A percentile compares a stretch with the other conserved stretches of the same genome.
Conservation (phyloP, 1,140 invertebrate genomes). For the Diploscapter pachys region DNA sequence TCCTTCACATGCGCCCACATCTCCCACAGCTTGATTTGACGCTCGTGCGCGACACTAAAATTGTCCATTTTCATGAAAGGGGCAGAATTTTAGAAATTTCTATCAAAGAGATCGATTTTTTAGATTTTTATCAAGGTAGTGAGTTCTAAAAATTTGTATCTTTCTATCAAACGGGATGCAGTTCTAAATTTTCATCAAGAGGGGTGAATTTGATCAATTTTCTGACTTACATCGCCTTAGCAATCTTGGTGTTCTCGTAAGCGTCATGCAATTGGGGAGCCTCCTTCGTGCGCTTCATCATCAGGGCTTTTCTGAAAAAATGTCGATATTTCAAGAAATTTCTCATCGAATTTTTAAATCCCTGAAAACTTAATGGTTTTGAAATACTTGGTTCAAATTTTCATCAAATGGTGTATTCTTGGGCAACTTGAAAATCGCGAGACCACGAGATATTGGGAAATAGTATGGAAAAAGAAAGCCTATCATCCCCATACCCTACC, state of each 20-base stretch:
- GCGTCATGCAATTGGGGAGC: conserved; percentile 41
- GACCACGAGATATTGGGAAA: too few species aligned
- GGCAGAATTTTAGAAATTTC: conserved; percentile 27
- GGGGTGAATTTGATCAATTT: too few species aligned
- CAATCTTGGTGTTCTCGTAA: conserved; percentile 47
- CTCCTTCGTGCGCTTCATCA: conserved; percentile 25
- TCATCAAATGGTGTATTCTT: too few species aligned
- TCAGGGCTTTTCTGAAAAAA: conserved; percentile 37
- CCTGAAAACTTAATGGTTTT: too few species aligned
- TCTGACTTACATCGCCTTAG: conserved; percentile 48
- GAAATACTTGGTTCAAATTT: too few species aligned
- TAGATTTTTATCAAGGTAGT: conserved; percentile 45
- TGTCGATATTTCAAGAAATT: too few species aligned
- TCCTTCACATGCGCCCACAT: conserved; percentile 38
- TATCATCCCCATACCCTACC: too few species aligned
- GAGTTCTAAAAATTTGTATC: not conserved
- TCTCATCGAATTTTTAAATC: too few species aligned
- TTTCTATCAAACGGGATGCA: not conserved
- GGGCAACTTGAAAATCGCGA: too few species aligned
- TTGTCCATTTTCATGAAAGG: not conserved
- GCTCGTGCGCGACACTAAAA: conserved; percentile 49
- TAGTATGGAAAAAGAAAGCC: too few species aligned
- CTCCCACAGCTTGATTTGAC: conserved; percentile 41
- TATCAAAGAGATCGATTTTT: conserved; percentile 29
- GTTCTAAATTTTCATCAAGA: too few species aligned